Percentiles rank a stretch among this genome's conserved stretches.
Conservation (phyloP, 2,888 invertebrate species). For the Polietes domitor region DNA sequence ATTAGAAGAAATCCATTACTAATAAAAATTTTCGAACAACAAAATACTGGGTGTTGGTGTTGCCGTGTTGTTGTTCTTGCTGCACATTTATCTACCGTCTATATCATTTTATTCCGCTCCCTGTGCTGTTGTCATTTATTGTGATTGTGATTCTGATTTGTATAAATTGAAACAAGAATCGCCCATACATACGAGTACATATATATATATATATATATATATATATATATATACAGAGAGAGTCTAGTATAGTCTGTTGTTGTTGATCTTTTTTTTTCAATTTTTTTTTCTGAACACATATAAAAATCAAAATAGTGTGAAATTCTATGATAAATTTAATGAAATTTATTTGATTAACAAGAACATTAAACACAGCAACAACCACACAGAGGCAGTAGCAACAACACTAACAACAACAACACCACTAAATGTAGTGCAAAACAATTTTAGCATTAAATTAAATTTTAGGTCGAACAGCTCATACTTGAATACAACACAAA, state of each 20-base stretch:
- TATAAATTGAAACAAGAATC: conserved; percentile 51
- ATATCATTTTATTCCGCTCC: conserved; percentile 6
- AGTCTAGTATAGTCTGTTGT: conserved; percentile 10
- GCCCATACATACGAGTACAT: too few species aligned
- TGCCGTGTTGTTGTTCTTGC: conserved; percentile 17
- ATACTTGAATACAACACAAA: background rate
- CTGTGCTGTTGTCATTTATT: background rate
- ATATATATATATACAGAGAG: too few species aligned
- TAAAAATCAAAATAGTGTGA: conserved; percentile 58
- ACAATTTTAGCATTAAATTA: conserved; percentile 62
- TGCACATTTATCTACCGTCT: conserved; percentile 26
- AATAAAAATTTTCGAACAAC: conserved; percentile 29
- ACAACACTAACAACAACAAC: background rate
- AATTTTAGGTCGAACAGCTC: conserved; percentile 36
- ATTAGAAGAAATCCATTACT: conserved; percentile 49
- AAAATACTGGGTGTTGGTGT: conserved; percentile 10
- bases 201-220: conserved; percentile 37
- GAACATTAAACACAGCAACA: conserved; percentile 46
- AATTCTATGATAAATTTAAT: conserved; percentile 67
- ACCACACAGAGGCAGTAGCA: background rate
- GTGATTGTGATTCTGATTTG: conserved; percentile 23
- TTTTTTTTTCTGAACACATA: background rate
- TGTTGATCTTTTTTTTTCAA: background rate
- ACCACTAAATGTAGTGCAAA: conserved; percentile 38
- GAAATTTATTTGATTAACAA: conserved; percentile 68